Evolutionary conservation across 2,797 vertebrate species (phyloP).

Genomic region (Gymnopithys bicolor): DNA sequence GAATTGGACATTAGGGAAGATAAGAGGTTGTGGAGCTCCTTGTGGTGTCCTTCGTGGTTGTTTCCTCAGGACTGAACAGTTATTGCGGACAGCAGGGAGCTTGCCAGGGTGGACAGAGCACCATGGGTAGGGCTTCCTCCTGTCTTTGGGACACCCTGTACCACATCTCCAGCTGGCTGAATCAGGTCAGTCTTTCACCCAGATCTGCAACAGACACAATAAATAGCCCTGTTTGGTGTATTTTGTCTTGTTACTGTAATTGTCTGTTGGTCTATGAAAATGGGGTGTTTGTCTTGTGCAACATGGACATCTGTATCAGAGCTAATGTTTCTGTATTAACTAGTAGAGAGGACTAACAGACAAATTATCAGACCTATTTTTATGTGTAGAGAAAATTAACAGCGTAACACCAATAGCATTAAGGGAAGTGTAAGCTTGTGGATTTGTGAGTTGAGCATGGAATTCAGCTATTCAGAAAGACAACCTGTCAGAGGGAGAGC

Average conservation of each 20-base stretch:
- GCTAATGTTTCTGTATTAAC: neutral
- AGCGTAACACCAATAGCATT: neutral
- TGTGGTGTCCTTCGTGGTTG: neutral
- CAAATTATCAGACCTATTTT: neutral
- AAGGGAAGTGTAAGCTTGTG: neutral
- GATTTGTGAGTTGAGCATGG: neutral
- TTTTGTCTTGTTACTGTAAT: neutral
- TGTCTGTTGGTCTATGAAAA: neutral
- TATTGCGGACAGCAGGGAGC: neutral
- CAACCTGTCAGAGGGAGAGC: neutral
- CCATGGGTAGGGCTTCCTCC: neutral
- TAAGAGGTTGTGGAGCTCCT: neutral
- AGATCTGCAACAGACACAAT: rapidly evolving
- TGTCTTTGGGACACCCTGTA: neutral
- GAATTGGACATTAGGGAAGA: neutral
- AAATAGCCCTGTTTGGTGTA: neutral
- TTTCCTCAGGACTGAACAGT: neutral
- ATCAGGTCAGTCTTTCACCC: neutral
- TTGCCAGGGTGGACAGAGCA: neutral
- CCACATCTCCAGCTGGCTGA: neutral
- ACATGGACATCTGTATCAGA: neutral
- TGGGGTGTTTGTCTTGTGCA: neutral
- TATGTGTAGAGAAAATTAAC: neutral
- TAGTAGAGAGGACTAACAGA: neutral
- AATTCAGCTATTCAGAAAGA: neutral